A percentile compares a stretch with the other conserved stretches of the same genome.
Conservation (phyloP, 2,888 invertebrate species). For the Macrosiphum euphorbiae region DNA sequence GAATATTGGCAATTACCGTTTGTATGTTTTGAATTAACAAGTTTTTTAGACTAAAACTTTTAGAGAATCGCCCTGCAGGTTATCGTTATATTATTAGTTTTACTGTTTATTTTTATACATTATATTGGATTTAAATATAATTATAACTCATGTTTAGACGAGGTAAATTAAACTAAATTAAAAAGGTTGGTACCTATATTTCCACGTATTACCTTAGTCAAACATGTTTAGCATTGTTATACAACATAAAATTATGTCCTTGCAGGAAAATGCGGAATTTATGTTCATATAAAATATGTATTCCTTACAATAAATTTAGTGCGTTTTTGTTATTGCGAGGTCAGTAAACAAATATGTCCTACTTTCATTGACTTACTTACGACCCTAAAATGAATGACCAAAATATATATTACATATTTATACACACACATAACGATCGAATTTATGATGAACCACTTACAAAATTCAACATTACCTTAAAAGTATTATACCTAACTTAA, state of each 20-base stretch:
- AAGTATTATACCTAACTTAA: neutral
- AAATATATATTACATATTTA: slow-evolving; percentile 1
- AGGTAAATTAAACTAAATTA: neutral
- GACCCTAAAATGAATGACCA: slow-evolving; percentile 27
- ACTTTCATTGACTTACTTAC: slow-evolving; percentile 53
- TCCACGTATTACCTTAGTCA: neutral
- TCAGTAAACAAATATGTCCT: slow-evolving; percentile 53
- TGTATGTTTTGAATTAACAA: neutral
- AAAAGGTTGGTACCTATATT: neutral
- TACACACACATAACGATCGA: neutral
- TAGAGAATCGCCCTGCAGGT: no score
- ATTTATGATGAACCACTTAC: slow-evolving; percentile 17
- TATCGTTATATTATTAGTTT: neutral
- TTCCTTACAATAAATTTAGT: slow-evolving; percentile 36
- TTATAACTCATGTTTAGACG: neutral
- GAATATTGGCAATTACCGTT: neutral
- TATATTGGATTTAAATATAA: neutral
- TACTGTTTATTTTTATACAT: neutral
- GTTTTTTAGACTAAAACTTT: no score
- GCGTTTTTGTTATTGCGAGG: slow-evolving; percentile 32
- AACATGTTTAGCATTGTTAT: slow-evolving; percentile 18
- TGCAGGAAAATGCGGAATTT: slow-evolving; percentile 49
- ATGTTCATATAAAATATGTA: neutral
- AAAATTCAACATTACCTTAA: neutral
- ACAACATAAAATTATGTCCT: slow-evolving; percentile 7